Conservation (phyloP, 1,140 invertebrate genomes). For the Solenopsis fugax region DNA sequence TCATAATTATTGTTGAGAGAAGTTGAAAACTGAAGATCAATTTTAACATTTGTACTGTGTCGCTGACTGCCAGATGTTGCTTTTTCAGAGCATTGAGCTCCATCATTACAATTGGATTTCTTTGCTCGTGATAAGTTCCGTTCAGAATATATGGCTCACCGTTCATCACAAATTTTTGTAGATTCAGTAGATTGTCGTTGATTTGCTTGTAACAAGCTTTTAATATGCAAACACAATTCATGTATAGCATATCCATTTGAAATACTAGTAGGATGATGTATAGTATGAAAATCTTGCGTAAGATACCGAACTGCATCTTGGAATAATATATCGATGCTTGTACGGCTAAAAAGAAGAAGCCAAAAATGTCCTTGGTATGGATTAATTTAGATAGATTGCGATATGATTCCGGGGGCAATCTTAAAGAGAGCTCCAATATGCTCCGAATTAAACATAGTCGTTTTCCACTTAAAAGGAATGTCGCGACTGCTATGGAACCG, state of each 20-base stretch:
- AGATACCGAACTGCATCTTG: neutral
- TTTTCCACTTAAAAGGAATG: neutral
- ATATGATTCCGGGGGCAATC: neutral
- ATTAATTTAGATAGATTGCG: neutral
- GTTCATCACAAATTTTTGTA: neutral
- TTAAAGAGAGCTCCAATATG: neutral
- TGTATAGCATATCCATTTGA: conserved; percentile 5
- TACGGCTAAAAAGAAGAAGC: neutral
- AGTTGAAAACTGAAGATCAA: neutral
- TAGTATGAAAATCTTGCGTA: neutral
- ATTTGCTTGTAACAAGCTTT: neutral
- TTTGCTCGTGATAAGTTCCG: neutral
- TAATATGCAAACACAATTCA: conserved; percentile 3
- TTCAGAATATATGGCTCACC: neutral
- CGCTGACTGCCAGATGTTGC: neutral
- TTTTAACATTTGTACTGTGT: neutral
- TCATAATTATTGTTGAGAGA: neutral
- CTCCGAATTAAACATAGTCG: neutral
- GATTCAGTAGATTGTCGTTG: neutral
- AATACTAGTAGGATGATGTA: neutral
- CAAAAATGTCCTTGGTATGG: neutral
- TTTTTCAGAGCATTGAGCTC: neutral
- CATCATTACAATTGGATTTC: neutral
- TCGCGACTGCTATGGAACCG: neutral
- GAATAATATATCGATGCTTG: neutral